Percentiles rank a stretch among this genome's conserved stretches.
phyloP scores from a whole-genome alignment of 2,888 invertebrate species.

The Anoplius nigerrimus region DNA sequence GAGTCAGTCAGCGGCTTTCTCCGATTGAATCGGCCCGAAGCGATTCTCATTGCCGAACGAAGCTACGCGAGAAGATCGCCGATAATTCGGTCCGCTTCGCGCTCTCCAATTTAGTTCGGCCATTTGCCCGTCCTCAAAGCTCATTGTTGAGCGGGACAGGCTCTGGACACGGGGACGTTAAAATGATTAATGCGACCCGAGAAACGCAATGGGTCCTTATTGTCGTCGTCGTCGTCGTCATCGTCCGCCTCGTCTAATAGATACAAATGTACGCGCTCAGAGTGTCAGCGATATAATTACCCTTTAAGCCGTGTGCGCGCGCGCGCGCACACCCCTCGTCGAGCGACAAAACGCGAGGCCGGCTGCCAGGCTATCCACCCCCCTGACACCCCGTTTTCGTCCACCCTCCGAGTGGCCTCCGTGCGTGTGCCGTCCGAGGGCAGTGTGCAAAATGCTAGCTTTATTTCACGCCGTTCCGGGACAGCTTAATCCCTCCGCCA shows the following conservation, averaged over 20 bases:
- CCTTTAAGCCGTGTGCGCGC: slow-evolving; percentile 34
- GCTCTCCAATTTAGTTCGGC: too few species aligned
- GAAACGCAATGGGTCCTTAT: slow-evolving; percentile 52
- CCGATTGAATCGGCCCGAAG: too few species aligned
- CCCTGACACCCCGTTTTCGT: neutral
- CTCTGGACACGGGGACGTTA: slow-evolving; percentile 28
- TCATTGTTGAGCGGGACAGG: neutral
- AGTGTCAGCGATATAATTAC: slow-evolving; percentile 52
- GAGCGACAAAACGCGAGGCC: slow-evolving; percentile 3
- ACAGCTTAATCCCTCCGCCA: slow-evolving; percentile 6
- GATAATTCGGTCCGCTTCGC: neutral
- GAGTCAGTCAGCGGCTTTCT: too few species aligned
- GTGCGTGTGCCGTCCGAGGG: slow-evolving; percentile 1
- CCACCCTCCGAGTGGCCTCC: too few species aligned
- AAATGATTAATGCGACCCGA: slow-evolving; percentile 60
- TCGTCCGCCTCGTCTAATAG: slow-evolving; percentile 59
- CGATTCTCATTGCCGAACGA: too few species aligned
- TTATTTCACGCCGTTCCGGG: slow-evolving; percentile 7
- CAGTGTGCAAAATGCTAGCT: slow-evolving; percentile 1
- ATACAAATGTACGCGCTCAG: slow-evolving; percentile 59
- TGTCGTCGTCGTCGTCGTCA: slow-evolving; percentile 54
- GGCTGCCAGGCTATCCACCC: neutral
- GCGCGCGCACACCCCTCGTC: slow-evolving; percentile 11
- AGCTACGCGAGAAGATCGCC: too few species aligned
- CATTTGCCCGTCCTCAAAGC: too few species aligned